A percentile compares a stretch with the other conserved stretches of the same genome.
phyloP scores from a whole-genome alignment of 1,140 invertebrate species.

The Acyrthosiphon pisum region DNA sequence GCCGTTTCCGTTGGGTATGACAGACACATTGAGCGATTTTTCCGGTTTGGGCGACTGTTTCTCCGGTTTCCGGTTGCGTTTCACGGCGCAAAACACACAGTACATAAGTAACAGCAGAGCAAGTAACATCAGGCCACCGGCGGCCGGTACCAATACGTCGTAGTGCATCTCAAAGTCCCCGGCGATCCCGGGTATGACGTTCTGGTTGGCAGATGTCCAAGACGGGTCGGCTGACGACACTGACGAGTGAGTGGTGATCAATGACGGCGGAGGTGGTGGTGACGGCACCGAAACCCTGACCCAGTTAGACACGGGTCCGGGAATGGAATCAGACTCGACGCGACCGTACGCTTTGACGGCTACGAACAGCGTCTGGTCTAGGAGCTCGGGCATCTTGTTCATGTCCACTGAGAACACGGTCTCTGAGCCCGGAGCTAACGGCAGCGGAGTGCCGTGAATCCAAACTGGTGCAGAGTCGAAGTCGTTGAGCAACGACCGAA shows the following conservation, averaged over 20 bases:
- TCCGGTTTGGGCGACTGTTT: slow-evolving; percentile 59
- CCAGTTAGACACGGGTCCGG: slow-evolving; percentile 68
- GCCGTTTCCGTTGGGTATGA: slow-evolving; percentile 60
- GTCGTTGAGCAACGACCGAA: slow-evolving; percentile 65
- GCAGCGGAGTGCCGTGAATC: slow-evolving; percentile 63
- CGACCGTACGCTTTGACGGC: slow-evolving; percentile 66
- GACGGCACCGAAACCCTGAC: slow-evolving; percentile 66
- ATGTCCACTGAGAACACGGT: slow-evolving; percentile 65
- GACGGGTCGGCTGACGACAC: slow-evolving; percentile 62
- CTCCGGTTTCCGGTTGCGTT: slow-evolving; percentile 60
- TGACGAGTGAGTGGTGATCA: slow-evolving; percentile 62
- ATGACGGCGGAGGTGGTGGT: slow-evolving; percentile 64
- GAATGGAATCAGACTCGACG: slow-evolving; percentile 61
- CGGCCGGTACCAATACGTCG: slow-evolving; percentile 64
- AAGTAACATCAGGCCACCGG: slow-evolving; percentile 64
- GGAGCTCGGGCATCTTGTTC: slow-evolving; percentile 63
- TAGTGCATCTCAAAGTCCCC: slow-evolving; percentile 60
- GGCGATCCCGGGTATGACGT: slow-evolving; percentile 61
- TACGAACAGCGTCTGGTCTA: slow-evolving; percentile 66
- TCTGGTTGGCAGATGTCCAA: slow-evolving; percentile 60
- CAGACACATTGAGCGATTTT: slow-evolving; percentile 61
- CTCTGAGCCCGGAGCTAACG: slow-evolving; percentile 64
- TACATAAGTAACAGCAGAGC: slow-evolving; percentile 63
- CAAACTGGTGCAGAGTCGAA: slow-evolving; percentile 64
- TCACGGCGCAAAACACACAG: slow-evolving; percentile 65